These are phyloP conservation scores for Andrena cerasifolii DNA, from an alignment of 1,140 invertebrate species.

Conservation along the genomic window DNA sequence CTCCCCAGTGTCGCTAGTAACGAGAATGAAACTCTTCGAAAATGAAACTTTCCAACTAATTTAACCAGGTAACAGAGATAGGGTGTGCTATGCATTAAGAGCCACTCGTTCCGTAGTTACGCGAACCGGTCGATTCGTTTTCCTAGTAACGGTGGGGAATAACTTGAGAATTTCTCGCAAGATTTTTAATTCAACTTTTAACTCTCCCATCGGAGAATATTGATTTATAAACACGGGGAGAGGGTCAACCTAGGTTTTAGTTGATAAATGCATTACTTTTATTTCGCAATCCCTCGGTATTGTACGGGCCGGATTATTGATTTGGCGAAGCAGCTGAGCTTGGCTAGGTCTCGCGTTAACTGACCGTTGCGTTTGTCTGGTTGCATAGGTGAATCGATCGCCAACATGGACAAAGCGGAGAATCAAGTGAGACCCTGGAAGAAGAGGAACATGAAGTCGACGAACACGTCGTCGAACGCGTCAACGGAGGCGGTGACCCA, in stretches of 20 bases:
- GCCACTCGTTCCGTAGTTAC: not conserved
- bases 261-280: not conserved
- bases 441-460: slow-evolving; percentile 67
- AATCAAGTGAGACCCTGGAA: slow-evolving; percentile 70
- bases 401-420: slow-evolving; percentile 74
- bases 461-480: slow-evolving; percentile 56
- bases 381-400: slow-evolving; percentile 31
- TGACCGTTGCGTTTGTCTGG: slow-evolving; percentile 1
- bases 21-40: no score
- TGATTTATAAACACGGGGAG: not conserved
- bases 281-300: not conserved
- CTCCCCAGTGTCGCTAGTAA: no score
- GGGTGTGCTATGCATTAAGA: not conserved
- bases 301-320: not conserved
- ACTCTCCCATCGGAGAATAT: no score
- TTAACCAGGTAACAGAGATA: not conserved
- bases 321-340: not conserved
- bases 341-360: not conserved
- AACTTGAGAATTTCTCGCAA: not conserved
- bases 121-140: slow-evolving; percentile 2
- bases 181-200: not conserved
- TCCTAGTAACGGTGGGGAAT: not conserved
- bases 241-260: not conserved
- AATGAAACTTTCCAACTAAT: no score
- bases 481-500: slow-evolving; percentile 74